Evolutionary conservation across 2,888 invertebrate genomes (phyloP).

Genomic region (Cheilosia vernalis): DNA sequence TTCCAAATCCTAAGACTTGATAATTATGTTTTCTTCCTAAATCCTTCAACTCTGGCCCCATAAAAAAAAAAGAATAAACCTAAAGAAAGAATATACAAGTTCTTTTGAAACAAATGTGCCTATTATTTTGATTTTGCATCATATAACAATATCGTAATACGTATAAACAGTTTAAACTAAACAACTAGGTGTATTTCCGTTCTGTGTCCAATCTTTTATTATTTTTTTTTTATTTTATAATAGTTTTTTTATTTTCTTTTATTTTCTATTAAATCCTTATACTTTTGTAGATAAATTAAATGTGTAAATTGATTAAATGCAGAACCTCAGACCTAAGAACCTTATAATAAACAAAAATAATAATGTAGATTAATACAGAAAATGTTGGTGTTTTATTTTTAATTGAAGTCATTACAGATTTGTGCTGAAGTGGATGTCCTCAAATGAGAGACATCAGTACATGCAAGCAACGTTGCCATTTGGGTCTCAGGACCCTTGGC

Average conservation of each 20-base stretch:
- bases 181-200: slow-evolving; percentile 22
- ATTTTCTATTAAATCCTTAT: slow-evolving; percentile 17
- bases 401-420: neutral
- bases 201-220: slow-evolving; percentile 24
- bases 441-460: too few relatives aligned
- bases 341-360: slow-evolving; percentile 60
- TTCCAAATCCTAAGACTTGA: slow-evolving; percentile 59
- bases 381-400: slow-evolving; percentile 16
- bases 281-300: slow-evolving; percentile 73
- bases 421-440: neutral
- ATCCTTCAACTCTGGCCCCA: slow-evolving; percentile 21
- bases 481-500: too few relatives aligned
- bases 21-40: slow-evolving; percentile 37
- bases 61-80: slow-evolving; percentile 16
- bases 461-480: too few relatives aligned
- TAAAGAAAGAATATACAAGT: slow-evolving; percentile 9
- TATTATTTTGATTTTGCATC: slow-evolving; percentile 61
- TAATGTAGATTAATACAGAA: slow-evolving; percentile 62
- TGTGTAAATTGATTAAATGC: slow-evolving; percentile 72
- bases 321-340: slow-evolving; percentile 72
- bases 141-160: slow-evolving; percentile 48
- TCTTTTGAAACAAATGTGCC: slow-evolving; percentile 62
- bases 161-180: slow-evolving; percentile 25
- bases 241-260: slow-evolving; percentile 2
- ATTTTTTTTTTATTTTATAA: slow-evolving; percentile 21